A percentile compares a stretch with the other conserved stretches of the same genome.
Evolutionary conservation across 2,888 invertebrate species (phyloP).

Genomic region (Seladonia tumulorum): DNA sequence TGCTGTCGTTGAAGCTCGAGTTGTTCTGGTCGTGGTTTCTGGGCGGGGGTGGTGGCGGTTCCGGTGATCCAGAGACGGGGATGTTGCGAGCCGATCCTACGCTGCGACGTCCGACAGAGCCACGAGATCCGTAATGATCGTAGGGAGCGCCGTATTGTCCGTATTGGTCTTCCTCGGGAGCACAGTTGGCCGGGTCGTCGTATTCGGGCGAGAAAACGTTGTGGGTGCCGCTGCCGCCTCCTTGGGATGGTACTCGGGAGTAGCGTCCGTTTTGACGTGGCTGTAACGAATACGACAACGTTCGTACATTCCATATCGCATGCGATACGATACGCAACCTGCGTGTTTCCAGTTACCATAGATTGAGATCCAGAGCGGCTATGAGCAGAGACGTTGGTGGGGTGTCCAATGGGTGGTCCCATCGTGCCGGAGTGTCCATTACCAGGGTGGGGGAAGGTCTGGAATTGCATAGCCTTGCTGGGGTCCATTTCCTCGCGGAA

Average conservation of each 20-base stretch:
- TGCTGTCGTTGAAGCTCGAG: conserved; percentile 95
- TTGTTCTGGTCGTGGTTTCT: conserved; percentile 92
- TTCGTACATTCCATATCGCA: too few species aligned
- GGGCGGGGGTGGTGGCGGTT: conserved; percentile 90
- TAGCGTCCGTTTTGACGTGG: conserved; percentile 91
- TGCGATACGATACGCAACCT: too few species aligned
- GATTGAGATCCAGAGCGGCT: conserved; percentile 95
- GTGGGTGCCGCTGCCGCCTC: conserved; percentile 90
- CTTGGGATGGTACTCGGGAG: conserved; percentile 90
- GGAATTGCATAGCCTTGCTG: conserved; percentile 94
- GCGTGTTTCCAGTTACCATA: conserved; percentile 88
- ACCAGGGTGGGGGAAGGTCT: conserved; percentile 93
- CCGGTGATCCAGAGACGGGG: conserved; percentile 87
- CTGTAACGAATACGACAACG: conserved; percentile 65
- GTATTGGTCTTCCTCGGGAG: conserved; percentile 96
- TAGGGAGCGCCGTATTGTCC: conserved; percentile 93
- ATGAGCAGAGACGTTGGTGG: conserved; percentile 91
- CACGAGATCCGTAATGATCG: conserved; percentile 95
- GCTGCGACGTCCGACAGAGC: conserved; percentile 89
- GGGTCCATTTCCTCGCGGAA: conserved; percentile 99
- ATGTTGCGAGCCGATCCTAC: conserved; percentile 87
- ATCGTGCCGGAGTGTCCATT: conserved; percentile 92
- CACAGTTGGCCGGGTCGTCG: conserved; percentile 96
- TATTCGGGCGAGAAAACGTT: conserved; percentile 90
- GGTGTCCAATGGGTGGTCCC: conserved; percentile 90